These are phyloP conservation scores for Sturmia bella DNA, from an alignment of 2,888 invertebrate genomes.

Conservation along the genomic window DNA sequence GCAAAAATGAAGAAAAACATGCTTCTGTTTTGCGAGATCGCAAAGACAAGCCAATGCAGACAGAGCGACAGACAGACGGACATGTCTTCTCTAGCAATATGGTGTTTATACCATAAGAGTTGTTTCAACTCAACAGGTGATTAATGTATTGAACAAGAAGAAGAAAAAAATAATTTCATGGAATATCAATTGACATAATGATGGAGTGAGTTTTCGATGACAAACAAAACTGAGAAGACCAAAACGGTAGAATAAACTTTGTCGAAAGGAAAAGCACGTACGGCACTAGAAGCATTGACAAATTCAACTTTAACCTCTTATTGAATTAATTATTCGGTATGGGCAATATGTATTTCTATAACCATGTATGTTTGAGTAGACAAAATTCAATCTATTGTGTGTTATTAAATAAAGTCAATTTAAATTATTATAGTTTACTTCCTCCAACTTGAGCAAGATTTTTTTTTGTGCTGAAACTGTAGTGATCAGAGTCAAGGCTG, in stretches of 20 bases:
- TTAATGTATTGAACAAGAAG: conserved; percentile 57
- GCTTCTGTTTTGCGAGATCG: conserved; percentile 56
- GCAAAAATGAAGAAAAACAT: conserved; percentile 33
- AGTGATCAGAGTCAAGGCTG: too few species aligned
- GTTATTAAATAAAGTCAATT: too few species aligned
- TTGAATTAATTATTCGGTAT: conserved; percentile 2
- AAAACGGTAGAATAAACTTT: conserved; percentile 30
- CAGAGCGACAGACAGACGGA: conserved; percentile 17
- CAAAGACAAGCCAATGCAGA: conserved; percentile 53
- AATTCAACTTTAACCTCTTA: conserved; percentile 67
- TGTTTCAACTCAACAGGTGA: conserved; percentile 58
- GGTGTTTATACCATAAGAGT: conserved; percentile 35
- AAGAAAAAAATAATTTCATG: conserved; percentile 64
- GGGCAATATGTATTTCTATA: conserved; percentile 10
- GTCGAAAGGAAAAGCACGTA: conserved; percentile 62
- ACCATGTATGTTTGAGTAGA: not conserved
- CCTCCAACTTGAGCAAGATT: too few species aligned
- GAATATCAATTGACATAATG: conserved; percentile 71
- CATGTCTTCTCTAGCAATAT: not conserved
- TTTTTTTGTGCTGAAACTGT: too few species aligned
- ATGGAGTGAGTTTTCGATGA: conserved; percentile 55
- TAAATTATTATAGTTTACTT: too few species aligned
- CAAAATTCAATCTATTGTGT: not conserved
- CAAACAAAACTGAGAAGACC: conserved; percentile 20
- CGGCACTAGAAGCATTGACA: conserved; percentile 48